A percentile compares a stretch with the other conserved stretches of the same genome.
These are phyloP conservation scores for Lethocerus indicus DNA, from an alignment of 1,140 invertebrate genomes.

Conservation along the genomic window DNA sequence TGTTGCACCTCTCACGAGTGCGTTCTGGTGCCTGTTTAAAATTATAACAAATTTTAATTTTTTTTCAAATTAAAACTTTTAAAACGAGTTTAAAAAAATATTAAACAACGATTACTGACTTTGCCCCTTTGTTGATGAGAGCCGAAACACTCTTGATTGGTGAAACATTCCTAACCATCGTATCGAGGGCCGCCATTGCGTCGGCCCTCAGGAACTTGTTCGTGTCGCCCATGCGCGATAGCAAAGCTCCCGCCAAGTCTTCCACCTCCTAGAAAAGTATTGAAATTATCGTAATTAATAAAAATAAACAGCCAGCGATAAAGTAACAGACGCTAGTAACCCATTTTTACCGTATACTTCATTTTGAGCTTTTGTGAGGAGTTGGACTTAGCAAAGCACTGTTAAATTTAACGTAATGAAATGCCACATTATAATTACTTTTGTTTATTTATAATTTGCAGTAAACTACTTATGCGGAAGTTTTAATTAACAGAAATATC, in stretches of 20 bases:
- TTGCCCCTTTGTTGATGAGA: conserved; percentile 40
- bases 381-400: no score
- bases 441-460: no score
- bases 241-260: conserved; percentile 55
- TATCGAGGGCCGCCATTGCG: conserved; percentile 60
- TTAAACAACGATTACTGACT: conserved; percentile 27
- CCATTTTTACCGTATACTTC: no score
- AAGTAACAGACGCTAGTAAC: not conserved
- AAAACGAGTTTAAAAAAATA: not conserved
- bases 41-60: conserved; percentile 5
- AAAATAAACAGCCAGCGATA: not conserved
- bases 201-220: conserved; percentile 83
- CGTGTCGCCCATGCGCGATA: conserved; percentile 79
- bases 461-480: no score
- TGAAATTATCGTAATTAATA: conserved; percentile 10
- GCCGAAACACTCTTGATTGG: conserved; percentile 36
- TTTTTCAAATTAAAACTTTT: not conserved
- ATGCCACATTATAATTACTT: no score
- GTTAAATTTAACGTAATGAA: no score
- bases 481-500: no score
- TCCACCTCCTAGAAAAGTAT: conserved; percentile 64
- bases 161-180: conserved; percentile 53
- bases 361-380: no score
- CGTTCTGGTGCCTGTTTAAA: conserved; percentile 63
- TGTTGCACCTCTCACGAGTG: conserved; percentile 60